Evolutionary conservation across 2,888 invertebrate species (phyloP).

Genomic region (Taphrorychus bicolor): DNA sequence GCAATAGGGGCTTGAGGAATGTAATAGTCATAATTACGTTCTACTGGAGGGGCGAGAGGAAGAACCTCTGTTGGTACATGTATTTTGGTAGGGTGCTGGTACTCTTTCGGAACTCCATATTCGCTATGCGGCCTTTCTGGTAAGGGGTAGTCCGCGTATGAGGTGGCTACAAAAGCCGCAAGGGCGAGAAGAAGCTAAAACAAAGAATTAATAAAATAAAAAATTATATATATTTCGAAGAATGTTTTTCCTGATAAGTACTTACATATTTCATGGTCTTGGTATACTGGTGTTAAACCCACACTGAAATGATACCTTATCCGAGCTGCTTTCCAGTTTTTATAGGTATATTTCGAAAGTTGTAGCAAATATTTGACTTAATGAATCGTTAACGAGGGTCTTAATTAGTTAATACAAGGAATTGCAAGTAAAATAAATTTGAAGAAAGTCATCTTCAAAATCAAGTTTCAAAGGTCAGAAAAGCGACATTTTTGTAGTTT

Average conservation of each 20-base stretch:
- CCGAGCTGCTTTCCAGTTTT: background rate
- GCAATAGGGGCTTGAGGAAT: conserved; percentile 15
- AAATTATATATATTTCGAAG: background rate
- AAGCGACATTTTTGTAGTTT: too few species aligned
- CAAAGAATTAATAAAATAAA: background rate
- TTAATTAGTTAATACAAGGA: background rate
- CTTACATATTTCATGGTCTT: background rate
- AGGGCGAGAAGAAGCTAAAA: background rate
- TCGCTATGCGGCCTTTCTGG: conserved; percentile 1
- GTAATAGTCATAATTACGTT: conserved; percentile 18
- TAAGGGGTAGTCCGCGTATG: background rate
- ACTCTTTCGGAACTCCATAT: conserved; percentile 20
- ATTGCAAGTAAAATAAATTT: background rate
- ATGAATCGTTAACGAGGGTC: background rate
- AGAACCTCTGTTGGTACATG: background rate
- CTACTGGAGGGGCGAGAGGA: conserved; percentile 7
- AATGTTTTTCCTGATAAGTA: too few species aligned
- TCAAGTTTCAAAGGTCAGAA: too few species aligned
- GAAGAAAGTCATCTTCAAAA: background rate
- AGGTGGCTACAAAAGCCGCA: background rate
- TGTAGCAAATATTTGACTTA: background rate
- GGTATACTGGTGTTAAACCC: too few species aligned
- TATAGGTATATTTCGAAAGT: conserved; percentile 1
- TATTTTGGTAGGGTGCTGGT: background rate
- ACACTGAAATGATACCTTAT: background rate